Evolutionary conservation across 2,113 vertebrate genomes (phyloP).

Genomic region (Prionailurus viverrinus): DNA sequence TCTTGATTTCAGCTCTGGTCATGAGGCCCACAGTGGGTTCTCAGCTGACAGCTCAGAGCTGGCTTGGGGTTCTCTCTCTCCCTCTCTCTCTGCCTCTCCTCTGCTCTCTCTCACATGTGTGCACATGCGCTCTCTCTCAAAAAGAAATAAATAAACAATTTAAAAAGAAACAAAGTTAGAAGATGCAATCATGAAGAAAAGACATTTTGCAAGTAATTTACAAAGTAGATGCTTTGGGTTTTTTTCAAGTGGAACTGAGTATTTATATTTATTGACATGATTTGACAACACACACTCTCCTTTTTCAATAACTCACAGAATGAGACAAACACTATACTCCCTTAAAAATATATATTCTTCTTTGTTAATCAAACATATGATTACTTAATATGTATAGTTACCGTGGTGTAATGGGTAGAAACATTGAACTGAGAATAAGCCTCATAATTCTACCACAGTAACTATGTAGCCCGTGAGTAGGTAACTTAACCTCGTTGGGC

Average conservation of each 20-base stretch:
- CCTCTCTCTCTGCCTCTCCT: no score
- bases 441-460: neutral
- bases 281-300: neutral
- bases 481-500: neutral
- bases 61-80: no score
- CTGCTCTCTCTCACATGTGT: no score
- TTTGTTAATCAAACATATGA: neutral
- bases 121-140: no score
- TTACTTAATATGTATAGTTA: neutral
- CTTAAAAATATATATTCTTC: neutral
- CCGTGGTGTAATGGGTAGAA: neutral
- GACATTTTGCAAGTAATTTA: slow-evolving; percentile 46
- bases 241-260: neutral
- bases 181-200: neutral
- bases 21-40: no score
- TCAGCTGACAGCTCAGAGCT: no score
- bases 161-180: neutral
- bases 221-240: neutral
- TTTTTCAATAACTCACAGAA: neutral
- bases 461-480: neutral
- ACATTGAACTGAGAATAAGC: neutral
- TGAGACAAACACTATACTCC: neutral
- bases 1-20: no score
- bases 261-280: neutral
- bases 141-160: neutral